Base-by-base conservation (phyloP, 2,113 vertebrate genomes). In the Trogon melanurus region DNA sequence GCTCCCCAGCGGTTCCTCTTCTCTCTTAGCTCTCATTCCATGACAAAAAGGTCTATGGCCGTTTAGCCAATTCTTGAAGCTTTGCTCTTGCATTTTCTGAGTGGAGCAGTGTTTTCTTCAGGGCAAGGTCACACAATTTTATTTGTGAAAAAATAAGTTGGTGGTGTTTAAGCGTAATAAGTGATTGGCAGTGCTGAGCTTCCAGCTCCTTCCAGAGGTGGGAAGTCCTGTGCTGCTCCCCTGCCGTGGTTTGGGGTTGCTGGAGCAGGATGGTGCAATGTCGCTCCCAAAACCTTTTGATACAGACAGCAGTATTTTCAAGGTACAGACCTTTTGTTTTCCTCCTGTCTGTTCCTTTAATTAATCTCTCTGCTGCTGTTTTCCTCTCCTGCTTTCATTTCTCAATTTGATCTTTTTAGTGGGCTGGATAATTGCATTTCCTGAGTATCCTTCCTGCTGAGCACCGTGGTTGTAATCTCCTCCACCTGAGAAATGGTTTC, bases 361-460 rank as follows among this genome's bases (percentile, higher is more conserved):
- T 93, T 91, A 88, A 90, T 95, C 45, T 88, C 74, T 83, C 53
- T 90, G 64, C 50, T 71, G n/a, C 75, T 88, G 71, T 69, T 93
- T 96, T 95, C 95, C 75, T 91, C 71, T 84, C 54, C 65, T 91
- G 61, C 75, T 93, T 91, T 95, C 69, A 75, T 96, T 95, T 91
- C 62, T 93, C 76, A 86, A 54, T 67, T 85, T 89, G 72, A 87
- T 95, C 86, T 89, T 93, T 93, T 89, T 93, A 95, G 80, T 87
- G 80, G 83, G 69, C 45, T 92, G 60, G 79, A 81, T 96, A 96
- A 96, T 96, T 95, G 83, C 65, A 54, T 96, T 96, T 96, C 22
- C 79, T 79, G 82, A 82, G 32, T 67, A 60, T 95, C 48, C 85
- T 97, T 96, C 95, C 95, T 94, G 95, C 85, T 1, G 47, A 95